Evolutionary conservation across 1,140 invertebrate genomes (phyloP).

Genomic region (Caenorhabditis brenneri): DNA sequence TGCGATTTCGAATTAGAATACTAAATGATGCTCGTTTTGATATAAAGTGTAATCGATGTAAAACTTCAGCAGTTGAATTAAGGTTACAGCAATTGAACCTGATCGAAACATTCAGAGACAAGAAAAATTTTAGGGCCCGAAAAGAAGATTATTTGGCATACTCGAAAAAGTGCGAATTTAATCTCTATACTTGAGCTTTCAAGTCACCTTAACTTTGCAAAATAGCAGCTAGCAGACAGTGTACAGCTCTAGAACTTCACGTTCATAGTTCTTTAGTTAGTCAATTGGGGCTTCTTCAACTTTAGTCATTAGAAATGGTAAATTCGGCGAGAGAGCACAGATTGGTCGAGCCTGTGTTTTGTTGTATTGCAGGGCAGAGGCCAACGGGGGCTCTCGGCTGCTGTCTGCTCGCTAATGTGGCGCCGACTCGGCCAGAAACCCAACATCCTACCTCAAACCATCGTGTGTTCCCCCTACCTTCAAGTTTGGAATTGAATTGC

Average conservation of each 20-base stretch:
- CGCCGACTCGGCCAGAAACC: not conserved
- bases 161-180: not conserved
- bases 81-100: no score
- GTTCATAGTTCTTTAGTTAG: not conserved
- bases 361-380: slow-evolving; percentile 40
- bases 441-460: not conserved
- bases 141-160: no score
- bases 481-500: slow-evolving; percentile 53
- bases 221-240: not conserved
- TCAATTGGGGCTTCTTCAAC: not conserved
- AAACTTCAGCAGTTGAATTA: no score
- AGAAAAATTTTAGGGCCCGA: no score
- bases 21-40: no score
- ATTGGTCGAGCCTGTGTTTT: slow-evolving; percentile 43
- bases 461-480: slow-evolving; percentile 21
- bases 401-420: slow-evolving; percentile 42
- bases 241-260: not conserved
- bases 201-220: not conserved
- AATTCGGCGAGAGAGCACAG: not conserved
- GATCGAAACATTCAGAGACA: no score
- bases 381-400: slow-evolving; percentile 41
- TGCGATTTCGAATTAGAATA: not conserved
- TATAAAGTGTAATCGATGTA: no score
- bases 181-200: not conserved
- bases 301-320: not conserved